phyloP scores from a whole-genome alignment of 2,888 invertebrate species.

The Malthinus seriepunctatus region DNA sequence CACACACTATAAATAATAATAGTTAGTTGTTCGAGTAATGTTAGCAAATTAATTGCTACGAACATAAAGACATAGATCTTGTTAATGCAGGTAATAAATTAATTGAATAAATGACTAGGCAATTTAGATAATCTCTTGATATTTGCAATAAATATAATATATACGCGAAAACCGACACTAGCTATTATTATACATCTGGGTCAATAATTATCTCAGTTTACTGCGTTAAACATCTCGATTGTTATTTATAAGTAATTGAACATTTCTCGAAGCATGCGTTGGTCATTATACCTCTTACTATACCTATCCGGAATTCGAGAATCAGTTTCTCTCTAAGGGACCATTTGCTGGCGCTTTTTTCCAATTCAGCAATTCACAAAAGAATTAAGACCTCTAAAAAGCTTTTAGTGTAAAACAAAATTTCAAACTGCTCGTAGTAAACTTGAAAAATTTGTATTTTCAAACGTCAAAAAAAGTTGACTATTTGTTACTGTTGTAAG shows the following conservation, averaged over 20 bases:
- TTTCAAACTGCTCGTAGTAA: no score
- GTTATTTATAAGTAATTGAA: no score
- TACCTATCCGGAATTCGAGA: no score
- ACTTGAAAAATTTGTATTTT: no score
- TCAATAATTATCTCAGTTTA: neutral
- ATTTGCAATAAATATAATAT: constrained; percentile 14
- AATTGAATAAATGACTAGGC: constrained; percentile 13
- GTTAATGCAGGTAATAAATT: constrained; percentile 16
- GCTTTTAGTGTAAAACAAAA: no score
- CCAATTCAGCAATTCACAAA: neutral
- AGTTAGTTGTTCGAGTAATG: constrained; percentile 1
- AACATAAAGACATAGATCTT: constrained; percentile 3
- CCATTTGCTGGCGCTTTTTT: neutral
- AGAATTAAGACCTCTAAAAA: neutral
- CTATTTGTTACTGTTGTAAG: no score
- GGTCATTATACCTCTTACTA: no score
- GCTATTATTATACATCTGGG: constrained; percentile 15
- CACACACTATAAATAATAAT: constrained; percentile 2
- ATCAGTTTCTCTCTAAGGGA: neutral
- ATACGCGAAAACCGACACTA: constrained; percentile 15
- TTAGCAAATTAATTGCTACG: constrained; percentile 6
- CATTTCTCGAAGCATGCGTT: no score
- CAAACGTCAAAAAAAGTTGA: no score
- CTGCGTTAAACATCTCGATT: neutral
- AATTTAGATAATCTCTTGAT: constrained; percentile 21